Evolutionary conservation across 2,113 vertebrate species (phyloP).

Genomic region (Campylomormyrus numenius): DNA sequence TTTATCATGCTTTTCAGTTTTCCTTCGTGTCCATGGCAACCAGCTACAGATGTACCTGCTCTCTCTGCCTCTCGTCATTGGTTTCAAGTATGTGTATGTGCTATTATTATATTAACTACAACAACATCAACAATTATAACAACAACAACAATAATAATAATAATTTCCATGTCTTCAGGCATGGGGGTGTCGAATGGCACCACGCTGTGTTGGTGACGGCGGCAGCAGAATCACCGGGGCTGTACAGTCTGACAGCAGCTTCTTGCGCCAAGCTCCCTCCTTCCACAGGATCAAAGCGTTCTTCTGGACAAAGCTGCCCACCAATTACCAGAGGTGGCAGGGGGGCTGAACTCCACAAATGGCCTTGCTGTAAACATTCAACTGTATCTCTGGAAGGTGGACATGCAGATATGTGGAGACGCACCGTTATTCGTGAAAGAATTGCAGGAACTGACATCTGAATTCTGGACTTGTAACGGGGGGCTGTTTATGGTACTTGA

Average conservation of each 20-base stretch:
- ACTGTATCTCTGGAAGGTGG: background rate
- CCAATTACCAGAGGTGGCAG: background rate
- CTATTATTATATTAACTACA: background rate
- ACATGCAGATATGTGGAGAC: background rate
- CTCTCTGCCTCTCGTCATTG: background rate
- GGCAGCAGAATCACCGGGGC: background rate
- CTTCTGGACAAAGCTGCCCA: background rate
- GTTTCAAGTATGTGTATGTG: background rate
- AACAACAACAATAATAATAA: background rate
- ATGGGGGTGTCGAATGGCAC: background rate
- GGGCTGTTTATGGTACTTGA: background rate
- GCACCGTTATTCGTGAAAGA: background rate
- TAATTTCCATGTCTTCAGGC: background rate
- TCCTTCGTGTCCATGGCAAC: conserved; percentile 6
- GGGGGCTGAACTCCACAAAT: background rate
- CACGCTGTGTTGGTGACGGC: background rate
- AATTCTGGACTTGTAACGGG: background rate
- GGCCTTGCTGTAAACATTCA: background rate
- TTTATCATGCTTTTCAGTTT: background rate
- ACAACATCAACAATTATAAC: background rate
- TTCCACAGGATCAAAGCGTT: background rate
- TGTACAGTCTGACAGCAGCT: background rate
- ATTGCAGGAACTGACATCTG: background rate
- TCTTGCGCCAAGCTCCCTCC: background rate
- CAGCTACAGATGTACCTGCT: background rate